Evolutionary conservation across 2,888 invertebrate genomes (phyloP).

Genomic region (Rotaria macrura): DNA sequence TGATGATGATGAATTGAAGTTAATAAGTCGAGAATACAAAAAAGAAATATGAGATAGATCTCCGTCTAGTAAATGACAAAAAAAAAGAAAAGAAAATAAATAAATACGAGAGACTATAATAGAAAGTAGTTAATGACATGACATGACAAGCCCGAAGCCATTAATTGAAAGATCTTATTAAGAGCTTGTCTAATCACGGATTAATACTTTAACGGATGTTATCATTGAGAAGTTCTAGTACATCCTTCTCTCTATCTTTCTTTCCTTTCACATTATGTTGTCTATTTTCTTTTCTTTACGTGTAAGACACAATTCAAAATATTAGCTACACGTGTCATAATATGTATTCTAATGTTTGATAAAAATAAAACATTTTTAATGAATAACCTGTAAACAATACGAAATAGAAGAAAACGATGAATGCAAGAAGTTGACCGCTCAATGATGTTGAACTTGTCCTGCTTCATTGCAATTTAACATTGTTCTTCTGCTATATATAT

Average conservation of each 20-base stretch:
- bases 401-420: neutral
- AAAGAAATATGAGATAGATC: neutral
- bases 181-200: neutral
- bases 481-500: neutral
- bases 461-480: neutral
- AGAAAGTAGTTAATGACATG: neutral
- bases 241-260: neutral
- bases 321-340: too few species aligned
- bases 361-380: neutral
- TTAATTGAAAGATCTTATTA: neutral
- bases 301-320: too few species aligned
- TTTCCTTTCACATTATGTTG: neutral
- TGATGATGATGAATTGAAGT: conserved; percentile 1
- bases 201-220: neutral
- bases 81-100: neutral
- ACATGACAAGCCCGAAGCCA: neutral
- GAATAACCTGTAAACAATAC: neutral
- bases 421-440: neutral
- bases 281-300: too few species aligned
- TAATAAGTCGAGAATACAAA: neutral
- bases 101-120: neutral
- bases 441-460: neutral
- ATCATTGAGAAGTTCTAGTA: neutral
- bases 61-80: neutral
- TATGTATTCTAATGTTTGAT: too few species aligned